Evolutionary conservation across 2,888 invertebrate species (phyloP), one percentile per base, ranked within the genome.

Genomic region (Sturmia bella): DNA sequence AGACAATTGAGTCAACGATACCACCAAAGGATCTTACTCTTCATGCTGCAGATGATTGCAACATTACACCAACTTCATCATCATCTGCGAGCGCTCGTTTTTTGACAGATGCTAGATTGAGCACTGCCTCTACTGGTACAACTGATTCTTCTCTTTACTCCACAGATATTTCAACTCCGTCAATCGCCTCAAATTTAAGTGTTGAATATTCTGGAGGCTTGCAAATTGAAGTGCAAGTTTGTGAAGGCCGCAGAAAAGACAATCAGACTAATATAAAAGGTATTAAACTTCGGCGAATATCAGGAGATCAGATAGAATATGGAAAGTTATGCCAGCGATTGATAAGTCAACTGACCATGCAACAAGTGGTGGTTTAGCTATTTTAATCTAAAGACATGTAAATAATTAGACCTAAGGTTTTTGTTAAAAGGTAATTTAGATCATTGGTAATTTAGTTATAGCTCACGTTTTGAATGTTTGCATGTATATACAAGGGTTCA

Each of bases 271-370:
- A 95, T 87, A 94, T 94, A 63, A 96, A 96, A 86, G 96, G 96
- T 7, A 92, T 97, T 86, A 96, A 97, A 86, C 94, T 97, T 94
- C 92, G 97, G 72, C 92, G 97, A 87, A 96, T 97, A 86, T 96
- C 96, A 0, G 97, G 97, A 5, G 97, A 97, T 90, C 96, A 96
- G 90, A 92, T 95, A 85, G 96, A 96, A 88, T 97, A 97, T 88
- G 96, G 96, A 83, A 96, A 96, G 90, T 92, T 97, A 48, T 97
- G 97, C 90, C 95, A 96, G 89, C 96, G 97, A 91, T 91, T 97
- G 86, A 96, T 97, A 79, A 96, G 96, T 63, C 96, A 96, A 89
- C 94, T 97, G 92, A 95, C 95, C 76, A 95, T 95, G 89, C 96
- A 91, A 75, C 88, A 88, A 85, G 87, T 89, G 72, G 87, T 87